Conservation (phyloP, 2,888 invertebrate genomes). For the Drosophila austrosaltans region DNA sequence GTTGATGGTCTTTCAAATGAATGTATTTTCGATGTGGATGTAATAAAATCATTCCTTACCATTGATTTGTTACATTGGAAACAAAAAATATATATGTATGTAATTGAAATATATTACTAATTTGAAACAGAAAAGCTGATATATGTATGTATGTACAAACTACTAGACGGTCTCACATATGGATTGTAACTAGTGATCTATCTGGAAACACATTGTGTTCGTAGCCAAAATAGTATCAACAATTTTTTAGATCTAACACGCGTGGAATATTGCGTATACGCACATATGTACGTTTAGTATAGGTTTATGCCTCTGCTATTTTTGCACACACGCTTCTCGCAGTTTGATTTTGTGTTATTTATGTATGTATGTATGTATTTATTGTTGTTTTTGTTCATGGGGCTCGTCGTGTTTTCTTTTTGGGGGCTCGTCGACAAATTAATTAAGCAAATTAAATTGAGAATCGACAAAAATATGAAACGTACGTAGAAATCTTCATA, state of each 20-base stretch:
- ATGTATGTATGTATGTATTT: neutral
- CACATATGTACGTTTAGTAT: neutral
- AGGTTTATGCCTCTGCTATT: constrained; percentile 6
- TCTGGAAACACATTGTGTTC: neutral
- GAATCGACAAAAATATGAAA: constrained; percentile 9
- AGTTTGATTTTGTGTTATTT: constrained; percentile 22
- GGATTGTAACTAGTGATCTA: neutral
- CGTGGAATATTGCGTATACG: constrained; percentile 16
- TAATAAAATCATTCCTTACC: no score
- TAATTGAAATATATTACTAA: no score
- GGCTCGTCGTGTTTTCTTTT: constrained; percentile 22
- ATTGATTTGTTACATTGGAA: no score
- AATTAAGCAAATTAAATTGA: constrained; percentile 34
- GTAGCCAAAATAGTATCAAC: neutral
- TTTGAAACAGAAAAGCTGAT: no score
- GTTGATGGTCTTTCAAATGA: no score
- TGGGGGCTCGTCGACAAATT: constrained; percentile 41
- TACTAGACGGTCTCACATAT: neutral
- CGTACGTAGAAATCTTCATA: neutral
- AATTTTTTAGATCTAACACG: constrained; percentile 25
- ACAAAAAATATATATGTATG: no score
- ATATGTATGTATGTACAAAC: neutral
- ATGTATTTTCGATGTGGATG: no score
- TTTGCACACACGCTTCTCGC: constrained; percentile 14
- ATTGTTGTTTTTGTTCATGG: constrained; percentile 4